These are phyloP conservation scores for Onychomys torridus DNA, from an alignment of 2,797 vertebrate genomes.

Conservation along the genomic window DNA sequence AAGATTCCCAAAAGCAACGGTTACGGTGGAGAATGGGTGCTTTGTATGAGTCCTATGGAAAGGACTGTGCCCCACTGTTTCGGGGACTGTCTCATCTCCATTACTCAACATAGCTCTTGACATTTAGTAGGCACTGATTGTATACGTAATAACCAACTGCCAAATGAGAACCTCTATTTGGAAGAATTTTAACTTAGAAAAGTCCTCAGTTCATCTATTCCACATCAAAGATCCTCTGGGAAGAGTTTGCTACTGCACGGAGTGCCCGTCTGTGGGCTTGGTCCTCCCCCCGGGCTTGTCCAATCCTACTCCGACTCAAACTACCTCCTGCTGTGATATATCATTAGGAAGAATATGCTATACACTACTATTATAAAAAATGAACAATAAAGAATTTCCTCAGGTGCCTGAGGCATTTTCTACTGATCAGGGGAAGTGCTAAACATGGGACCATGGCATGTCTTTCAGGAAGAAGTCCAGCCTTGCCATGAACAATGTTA, in stretches of 20 bases:
- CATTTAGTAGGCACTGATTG: background rate
- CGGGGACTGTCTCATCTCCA: background rate
- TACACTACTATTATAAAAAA: background rate
- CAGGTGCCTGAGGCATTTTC: background rate
- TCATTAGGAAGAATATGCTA: background rate
- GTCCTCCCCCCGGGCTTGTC: background rate
- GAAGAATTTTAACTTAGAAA: conserved; percentile 26
- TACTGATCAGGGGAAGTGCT: background rate
- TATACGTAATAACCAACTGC: background rate
- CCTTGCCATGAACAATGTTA: background rate
- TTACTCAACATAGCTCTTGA: background rate
- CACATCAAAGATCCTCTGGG: background rate
- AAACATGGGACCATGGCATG: background rate
- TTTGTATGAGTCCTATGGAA: background rate
- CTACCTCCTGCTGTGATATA: background rate
- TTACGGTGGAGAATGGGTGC: background rate
- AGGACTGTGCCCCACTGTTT: background rate
- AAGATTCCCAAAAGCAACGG: background rate
- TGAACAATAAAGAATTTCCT: background rate
- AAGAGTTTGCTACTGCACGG: background rate
- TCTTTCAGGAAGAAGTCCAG: background rate
- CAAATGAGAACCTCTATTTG: background rate
- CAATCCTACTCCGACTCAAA: background rate
- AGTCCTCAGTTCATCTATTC: background rate
- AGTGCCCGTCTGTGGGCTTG: background rate